Base-by-base conservation (phyloP, 2,113 vertebrate species). In the Albula glossodonta region DNA sequence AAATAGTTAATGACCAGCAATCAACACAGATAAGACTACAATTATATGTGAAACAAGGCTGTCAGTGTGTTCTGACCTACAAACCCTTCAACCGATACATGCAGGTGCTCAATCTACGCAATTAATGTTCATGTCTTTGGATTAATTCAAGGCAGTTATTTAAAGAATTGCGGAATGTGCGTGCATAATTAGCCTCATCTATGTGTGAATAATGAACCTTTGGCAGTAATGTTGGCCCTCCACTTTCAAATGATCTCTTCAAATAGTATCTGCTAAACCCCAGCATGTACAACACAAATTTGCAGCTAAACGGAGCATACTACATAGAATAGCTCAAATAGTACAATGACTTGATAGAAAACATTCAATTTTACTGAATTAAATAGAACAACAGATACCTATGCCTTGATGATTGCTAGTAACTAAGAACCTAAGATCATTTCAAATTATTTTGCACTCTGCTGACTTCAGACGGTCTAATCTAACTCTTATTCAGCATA, bases 1-100 rank as follows among this genome's bases (percentile, higher is more conserved):
- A 84, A 84, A 85, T 78, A 82, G 81, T 86, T 90, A 25, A 87
- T 88, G 56, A 87, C 60, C 15, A 41, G 85, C 85, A 87, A 88
- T 87, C 78, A 81, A 86, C 49, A 84, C 53, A 74, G 83, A 85
- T 82, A 85, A 53, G 83, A 66, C 57, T 82, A 70, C 79, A 83
- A 87, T 89, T 85, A 81, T 53, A 22, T 50, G n/a, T 22, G 82
- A 84, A 81, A 83, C 48, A 78, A 81, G 78, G 77, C 83, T 89
- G 63, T 84, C 52, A 82, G 81, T 82, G 63, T 25, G 13, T 52
- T 56, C 41, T 80, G 52, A 86, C 78, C 50, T 53, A 77, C 85
- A 85, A 80, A 31, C 80, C 60, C 80, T 57, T 57, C 17, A 50
- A 84, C 81, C 31, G 31, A 41, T 85, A 53, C 51, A 66, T 77